Base-by-base conservation (phyloP, 1,140 invertebrate species). In the Macrostomum lignano region DNA sequence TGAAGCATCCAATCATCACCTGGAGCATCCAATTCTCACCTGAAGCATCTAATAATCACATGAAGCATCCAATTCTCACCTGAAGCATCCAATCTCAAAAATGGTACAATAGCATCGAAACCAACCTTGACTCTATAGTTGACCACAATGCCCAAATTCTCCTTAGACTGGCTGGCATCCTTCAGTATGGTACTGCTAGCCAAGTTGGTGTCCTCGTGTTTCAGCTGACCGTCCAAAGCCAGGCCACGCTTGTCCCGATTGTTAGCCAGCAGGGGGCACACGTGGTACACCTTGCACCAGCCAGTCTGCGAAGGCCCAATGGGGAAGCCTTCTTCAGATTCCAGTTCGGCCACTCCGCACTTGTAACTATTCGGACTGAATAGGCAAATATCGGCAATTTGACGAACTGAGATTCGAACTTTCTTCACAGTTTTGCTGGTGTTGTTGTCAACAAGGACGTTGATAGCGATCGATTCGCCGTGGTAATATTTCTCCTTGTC, bases 101-200 rank as follows among this genome's bases (percentile, higher is more conserved):
- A n/a, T n/a, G n/a, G n/a, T n/a, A n/a, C n/a, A n/a, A n/a, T n/a
- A n/a, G n/a, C n/a, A n/a, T n/a, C 77, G 33, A 96, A 67, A 63
- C 91, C 86, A 33, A 96, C 88, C 66, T 93, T 94, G 7, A 88
- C 82, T 65, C 86, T 88, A 62, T 96, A 96, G 57, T 91, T 82
- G 31, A 96, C 88, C 52, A 96, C 86, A 45, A 96, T 96, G 31
- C 86, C 88, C 45, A 96, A 66, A 55, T 54, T 56, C 42, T 58
- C 55, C 38, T 55, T 58, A 9, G 15, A n/a, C n/a, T n/a, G n/a
- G n/a, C n/a, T n/a, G n/a, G n/a, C n/a, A n/a, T n/a, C n/a, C n/a
- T n/a, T n/a, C n/a, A n/a, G n/a, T n/a, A n/a, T n/a, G 7, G 84
- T 93, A 14, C 82, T 86, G 1, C 81, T 91, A n/a, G 86, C 82